Percentiles rank a stretch among this genome's conserved stretches.
Conservation (phyloP, 2,113 vertebrate genomes). For the Mesoclemmys tuberculata region DNA sequence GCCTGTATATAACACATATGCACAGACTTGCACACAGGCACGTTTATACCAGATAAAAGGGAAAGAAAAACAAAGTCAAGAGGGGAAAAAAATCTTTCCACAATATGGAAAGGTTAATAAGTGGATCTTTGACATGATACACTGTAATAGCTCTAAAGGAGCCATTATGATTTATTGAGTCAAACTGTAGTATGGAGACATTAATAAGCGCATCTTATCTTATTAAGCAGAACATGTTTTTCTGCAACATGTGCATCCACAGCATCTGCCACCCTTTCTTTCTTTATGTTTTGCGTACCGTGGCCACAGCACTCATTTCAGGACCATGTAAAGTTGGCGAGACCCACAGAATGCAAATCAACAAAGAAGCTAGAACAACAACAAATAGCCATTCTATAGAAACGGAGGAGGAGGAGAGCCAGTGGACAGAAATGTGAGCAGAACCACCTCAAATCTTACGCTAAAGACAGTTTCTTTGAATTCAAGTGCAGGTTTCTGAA, state of each 20-base stretch:
- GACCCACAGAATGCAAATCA: not conserved
- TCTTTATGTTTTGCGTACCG: not conserved
- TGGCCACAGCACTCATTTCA: not conserved
- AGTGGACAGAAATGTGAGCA: not conserved
- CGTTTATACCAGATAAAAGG: not conserved
- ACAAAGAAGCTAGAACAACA: fast-evolving
- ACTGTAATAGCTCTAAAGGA: not conserved
- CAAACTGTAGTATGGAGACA: slow-evolving; percentile 3
- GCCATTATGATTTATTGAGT: not conserved
- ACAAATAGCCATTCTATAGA: not conserved
- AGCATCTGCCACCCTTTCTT: slow-evolving; percentile 14
- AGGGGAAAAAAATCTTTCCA: not conserved
- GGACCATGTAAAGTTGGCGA: fast-evolving
- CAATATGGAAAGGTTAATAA: not conserved
- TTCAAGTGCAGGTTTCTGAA: slow-evolving; percentile 53
- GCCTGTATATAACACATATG: not conserved
- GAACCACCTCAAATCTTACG: slow-evolving; percentile 26
- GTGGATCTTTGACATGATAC: not conserved
- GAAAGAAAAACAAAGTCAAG: not conserved
- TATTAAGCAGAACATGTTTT: not conserved
- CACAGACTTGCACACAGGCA: not conserved
- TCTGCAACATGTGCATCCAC: not conserved
- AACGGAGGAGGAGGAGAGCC: not conserved
- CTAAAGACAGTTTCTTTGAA: slow-evolving; percentile 50
- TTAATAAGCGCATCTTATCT: slow-evolving; percentile 27